phyloP scores from a whole-genome alignment of 2,888 invertebrate species.

The Tiphia femorata region DNA sequence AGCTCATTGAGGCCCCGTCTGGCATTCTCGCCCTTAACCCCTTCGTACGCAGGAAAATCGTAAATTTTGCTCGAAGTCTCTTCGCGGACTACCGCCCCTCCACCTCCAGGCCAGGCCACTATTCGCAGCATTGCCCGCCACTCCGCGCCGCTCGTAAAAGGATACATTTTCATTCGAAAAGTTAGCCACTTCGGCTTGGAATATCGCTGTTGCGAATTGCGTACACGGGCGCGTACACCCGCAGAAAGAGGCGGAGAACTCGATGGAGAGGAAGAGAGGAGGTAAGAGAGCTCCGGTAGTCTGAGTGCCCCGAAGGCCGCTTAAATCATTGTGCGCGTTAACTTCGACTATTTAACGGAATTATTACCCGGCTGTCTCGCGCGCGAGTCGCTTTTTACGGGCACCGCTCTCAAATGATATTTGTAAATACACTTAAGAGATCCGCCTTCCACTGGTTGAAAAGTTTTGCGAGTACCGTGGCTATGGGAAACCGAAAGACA shows the following conservation, averaged over 20 bases:
- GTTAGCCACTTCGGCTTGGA: constrained; percentile 1
- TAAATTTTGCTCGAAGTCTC: constrained; percentile 41
- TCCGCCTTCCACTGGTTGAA: no score
- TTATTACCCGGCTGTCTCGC: no score
- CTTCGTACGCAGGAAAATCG: constrained; percentile 38
- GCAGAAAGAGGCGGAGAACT: neutral
- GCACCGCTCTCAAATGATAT: no score
- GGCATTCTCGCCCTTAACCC: constrained; percentile 41
- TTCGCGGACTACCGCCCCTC: constrained; percentile 14
- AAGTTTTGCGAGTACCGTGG: no score
- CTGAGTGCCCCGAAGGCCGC: no score
- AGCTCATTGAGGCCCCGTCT: constrained; percentile 29
- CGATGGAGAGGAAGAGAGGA: neutral
- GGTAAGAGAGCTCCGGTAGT: no score
- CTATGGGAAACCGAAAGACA: no score
- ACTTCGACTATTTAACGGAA: no score
- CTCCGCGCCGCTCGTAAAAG: neutral
- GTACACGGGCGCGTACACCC: neutral
- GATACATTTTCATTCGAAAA: neutral
- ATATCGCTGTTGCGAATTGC: neutral
- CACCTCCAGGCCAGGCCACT: neutral
- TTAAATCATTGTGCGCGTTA: no score
- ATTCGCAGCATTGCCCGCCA: neutral
- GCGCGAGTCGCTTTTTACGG: no score
- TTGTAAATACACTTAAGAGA: no score